These are phyloP conservation scores for Chymomyza fuscimana DNA, from an alignment of 2,888 invertebrate species.

Conservation along the genomic window DNA sequence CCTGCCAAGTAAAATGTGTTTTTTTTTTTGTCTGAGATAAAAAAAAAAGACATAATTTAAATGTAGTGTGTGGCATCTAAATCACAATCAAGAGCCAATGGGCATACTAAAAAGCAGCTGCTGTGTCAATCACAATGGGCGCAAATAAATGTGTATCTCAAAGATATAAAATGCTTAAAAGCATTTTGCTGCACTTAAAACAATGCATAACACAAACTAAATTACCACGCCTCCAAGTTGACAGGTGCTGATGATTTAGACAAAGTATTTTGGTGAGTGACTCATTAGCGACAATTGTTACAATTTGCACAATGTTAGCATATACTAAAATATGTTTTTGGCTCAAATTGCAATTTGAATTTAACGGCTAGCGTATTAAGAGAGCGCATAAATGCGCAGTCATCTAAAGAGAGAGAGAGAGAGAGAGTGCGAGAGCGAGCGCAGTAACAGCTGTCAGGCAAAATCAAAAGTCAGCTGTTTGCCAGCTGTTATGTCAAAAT, in stretches of 20 bases:
- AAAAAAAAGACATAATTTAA: neutral
- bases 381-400: neutral
- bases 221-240: conserved; percentile 16
- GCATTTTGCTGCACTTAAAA: neutral
- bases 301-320: conserved; percentile 37
- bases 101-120: conserved; percentile 53
- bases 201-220: conserved; percentile 11
- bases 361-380: neutral
- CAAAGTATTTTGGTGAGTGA: conserved; percentile 43
- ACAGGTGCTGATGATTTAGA: neutral
- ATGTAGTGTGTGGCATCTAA: conserved; percentile 40
- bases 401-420: neutral
- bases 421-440: neutral
- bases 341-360: conserved; percentile 1
- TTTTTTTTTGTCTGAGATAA: neutral
- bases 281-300: conserved; percentile 52
- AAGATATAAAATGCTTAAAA: neutral
- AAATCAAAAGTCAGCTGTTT: conserved; percentile 46
- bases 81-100: conserved; percentile 28
- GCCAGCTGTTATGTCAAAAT: conserved; percentile 14
- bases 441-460: neutral
- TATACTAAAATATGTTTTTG: neutral
- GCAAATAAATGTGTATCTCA: neutral
- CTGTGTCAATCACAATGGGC: conserved; percentile 52
- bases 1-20: conserved; percentile 3